Conservation (phyloP, 2,888 invertebrate species). For the Leucoptera coffeella region DNA sequence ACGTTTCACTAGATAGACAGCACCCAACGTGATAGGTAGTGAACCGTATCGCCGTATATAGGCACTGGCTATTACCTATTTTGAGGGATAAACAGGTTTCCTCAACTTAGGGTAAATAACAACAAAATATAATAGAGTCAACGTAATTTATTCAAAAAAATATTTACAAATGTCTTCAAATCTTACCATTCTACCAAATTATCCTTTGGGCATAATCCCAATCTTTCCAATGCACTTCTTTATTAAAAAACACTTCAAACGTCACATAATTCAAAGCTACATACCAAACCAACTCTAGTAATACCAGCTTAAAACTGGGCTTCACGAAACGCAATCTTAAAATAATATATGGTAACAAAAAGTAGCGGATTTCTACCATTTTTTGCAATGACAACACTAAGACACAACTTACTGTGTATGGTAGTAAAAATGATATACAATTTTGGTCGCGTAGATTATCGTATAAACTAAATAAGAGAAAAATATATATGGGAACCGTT, state of each 20-base stretch:
- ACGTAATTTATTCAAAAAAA: too few relatives aligned
- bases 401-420: conserved; percentile 56
- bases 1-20: too few relatives aligned
- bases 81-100: too few relatives aligned
- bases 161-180: too few relatives aligned
- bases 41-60: too few relatives aligned
- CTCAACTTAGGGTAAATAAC: too few relatives aligned
- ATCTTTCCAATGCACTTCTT: conserved; percentile 73
- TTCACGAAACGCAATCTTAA: conserved; percentile 61
- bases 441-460: conserved; percentile 40
- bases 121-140: too few relatives aligned
- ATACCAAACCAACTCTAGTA: conserved; percentile 60
- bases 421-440: conserved; percentile 48
- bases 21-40: too few relatives aligned
- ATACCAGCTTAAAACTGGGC: conserved; percentile 35
- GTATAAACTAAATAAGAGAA: conserved; percentile 52
- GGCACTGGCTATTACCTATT: too few relatives aligned
- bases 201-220: conserved; percentile 71
- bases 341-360: conserved; percentile 83
- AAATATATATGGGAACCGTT: conserved; percentile 69
- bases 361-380: conserved; percentile 92
- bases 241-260: conserved; percentile 71
- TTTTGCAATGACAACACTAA: conserved; percentile 72
- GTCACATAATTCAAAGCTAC: conserved; percentile 61
- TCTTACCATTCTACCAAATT: conserved; percentile 91